A percentile compares a stretch with the other conserved stretches of the same genome.
phyloP scores from a whole-genome alignment of 1,140 invertebrate genomes.

The Drosophila bocqueti region DNA sequence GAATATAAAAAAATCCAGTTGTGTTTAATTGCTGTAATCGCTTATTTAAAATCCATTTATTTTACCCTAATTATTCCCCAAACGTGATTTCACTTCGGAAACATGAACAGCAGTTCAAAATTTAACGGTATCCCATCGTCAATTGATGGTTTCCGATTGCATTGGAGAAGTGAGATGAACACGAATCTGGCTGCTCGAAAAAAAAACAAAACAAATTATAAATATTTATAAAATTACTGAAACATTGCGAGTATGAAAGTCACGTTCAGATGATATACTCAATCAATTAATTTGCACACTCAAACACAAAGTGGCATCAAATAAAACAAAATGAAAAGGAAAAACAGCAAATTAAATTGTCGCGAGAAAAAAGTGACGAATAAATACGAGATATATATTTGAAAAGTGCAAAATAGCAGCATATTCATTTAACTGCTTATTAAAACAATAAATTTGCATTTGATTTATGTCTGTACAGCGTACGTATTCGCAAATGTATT shows the following conservation, averaged over 20 bases:
- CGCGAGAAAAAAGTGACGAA: constrained; percentile 16
- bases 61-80: background rate
- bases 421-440: constrained; percentile 48
- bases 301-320: constrained; percentile 20
- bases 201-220: constrained; percentile 11
- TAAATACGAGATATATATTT: constrained; percentile 16
- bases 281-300: constrained; percentile 41
- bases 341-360: constrained; percentile 31
- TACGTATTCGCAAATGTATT: background rate
- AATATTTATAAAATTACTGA: constrained; percentile 34
- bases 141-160: background rate
- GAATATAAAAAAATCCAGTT: background rate
- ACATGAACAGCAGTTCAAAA: background rate
- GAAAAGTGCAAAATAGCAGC: constrained; percentile 23
- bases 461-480: constrained; percentile 30
- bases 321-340: constrained; percentile 27
- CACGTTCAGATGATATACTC: constrained; percentile 44
- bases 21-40: background rate
- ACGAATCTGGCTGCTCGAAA: background rate
- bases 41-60: constrained; percentile 9
- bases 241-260: constrained; percentile 27
- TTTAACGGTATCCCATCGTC: background rate
- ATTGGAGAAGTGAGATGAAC: constrained; percentile 4
- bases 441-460: constrained; percentile 40
- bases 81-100: background rate